Evolutionary conservation across 2,797 vertebrate genomes (phyloP).

Genomic region (Pygocentrus nattereri): DNA sequence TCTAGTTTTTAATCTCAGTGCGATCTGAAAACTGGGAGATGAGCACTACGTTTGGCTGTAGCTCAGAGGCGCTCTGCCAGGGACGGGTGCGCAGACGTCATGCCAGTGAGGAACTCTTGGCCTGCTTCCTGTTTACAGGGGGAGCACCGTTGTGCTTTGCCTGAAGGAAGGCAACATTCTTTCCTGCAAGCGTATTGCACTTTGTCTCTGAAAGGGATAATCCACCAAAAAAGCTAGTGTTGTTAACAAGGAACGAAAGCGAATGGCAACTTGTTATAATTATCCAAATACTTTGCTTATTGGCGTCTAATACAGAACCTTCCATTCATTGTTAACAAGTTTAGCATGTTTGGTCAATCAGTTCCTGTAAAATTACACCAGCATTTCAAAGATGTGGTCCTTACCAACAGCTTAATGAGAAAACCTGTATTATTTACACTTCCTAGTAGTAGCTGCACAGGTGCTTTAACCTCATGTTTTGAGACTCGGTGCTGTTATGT

Average conservation of each 20-base stretch:
- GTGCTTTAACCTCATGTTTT: too few species aligned
- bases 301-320: neutral
- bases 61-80: neutral
- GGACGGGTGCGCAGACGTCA: neutral
- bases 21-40: neutral
- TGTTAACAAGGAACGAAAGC: neutral
- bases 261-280: neutral
- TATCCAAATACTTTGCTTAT: neutral
- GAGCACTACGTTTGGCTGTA: neutral
- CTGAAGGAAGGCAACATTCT: neutral
- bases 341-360: neutral
- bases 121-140: conserved; percentile 1
- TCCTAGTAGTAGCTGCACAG: neutral
- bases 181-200: neutral
- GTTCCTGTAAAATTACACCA: neutral
- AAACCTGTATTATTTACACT: neutral
- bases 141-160: neutral
- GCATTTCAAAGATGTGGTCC: neutral
- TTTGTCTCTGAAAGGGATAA: neutral
- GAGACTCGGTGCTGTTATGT: neutral
- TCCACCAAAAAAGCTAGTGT: neutral
- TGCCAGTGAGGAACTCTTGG: conserved; percentile 17
- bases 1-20: neutral
- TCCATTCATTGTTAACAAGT: neutral
- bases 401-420: neutral